phyloP scores from a whole-genome alignment of 2,797 vertebrate genomes.

The Corythornis leucogaster region DNA sequence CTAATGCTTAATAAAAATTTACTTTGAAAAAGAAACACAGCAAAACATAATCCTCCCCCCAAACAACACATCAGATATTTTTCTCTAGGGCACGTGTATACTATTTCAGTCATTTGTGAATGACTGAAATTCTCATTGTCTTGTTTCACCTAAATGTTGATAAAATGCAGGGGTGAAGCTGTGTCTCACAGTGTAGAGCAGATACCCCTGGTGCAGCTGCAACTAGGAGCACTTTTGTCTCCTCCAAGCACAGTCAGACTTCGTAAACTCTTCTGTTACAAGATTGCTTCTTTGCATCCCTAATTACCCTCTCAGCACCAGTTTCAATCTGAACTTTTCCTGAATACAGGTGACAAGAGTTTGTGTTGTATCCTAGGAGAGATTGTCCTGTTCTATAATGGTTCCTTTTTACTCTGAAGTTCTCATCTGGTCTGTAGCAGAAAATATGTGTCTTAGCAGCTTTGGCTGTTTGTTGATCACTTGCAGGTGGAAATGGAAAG shows the following conservation, averaged over 20 bases:
- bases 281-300: not conserved
- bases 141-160: not conserved
- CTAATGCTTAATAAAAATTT: not conserved
- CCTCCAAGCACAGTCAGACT: not conserved
- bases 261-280: not conserved
- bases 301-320: not conserved
- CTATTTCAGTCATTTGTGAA: not conserved
- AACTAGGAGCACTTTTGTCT: not conserved
- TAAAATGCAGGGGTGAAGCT: not conserved
- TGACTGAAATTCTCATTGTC: not conserved
- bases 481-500: not conserved
- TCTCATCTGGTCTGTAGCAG: not conserved
- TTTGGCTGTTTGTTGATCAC: not conserved
- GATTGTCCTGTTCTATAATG: not conserved
- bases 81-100: not conserved
- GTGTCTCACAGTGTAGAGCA: not conserved
- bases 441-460: not conserved
- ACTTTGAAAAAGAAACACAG: not conserved
- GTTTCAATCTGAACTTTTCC: not conserved
- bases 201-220: not conserved
- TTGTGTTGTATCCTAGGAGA: not conserved
- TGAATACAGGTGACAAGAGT: not conserved
- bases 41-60: not conserved
- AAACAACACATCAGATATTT: not conserved
- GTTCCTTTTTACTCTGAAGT: not conserved